Evolutionary conservation across 2,888 invertebrate genomes (phyloP), one percentile per base, ranked within the genome.

Genomic region (Tubulanus polymorphus): DNA sequence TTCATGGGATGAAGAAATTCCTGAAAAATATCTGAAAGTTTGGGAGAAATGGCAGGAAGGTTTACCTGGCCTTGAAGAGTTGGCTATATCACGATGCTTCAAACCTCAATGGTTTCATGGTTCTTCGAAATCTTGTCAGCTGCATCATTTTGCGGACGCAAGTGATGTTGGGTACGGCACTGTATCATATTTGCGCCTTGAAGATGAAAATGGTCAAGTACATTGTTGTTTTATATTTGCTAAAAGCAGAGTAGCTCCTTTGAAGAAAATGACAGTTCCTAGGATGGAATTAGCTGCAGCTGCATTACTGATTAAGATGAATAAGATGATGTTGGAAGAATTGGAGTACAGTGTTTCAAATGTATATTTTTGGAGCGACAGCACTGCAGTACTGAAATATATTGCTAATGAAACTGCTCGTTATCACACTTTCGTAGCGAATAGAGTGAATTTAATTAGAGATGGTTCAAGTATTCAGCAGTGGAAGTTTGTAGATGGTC

Each of bases 131-230:
- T 28, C 51, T 6, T 53, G 53, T 27, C 47, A 59, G 35, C 20
- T 59, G 2, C 57, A 61, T 52, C n/a, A 27, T 12, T 56, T 61
- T 47, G 51, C 56, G 8, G 61, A 61, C 41, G 58, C 58, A 2
- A 54, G 56, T 15, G 54, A 59, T 8, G 12, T 32, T 20, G 61
- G 54, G 6, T 55, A 55, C 26, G 59, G 55, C 3, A 35, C 26
- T 3, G 61, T 54, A 1, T 27, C 46, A n/a, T 61, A 61, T 28
- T 28, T 56, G 10, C 51, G 61, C 28, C 6, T 41, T 23, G 23
- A 41, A 15, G 41, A 41, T 5, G 6, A n/a, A n/a, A n/a, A n/a
- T 3, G 6, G 20, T 8, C 6, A 15, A 3, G 3, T 41, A 8
- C 15, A 41, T 15, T 20, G 41, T 41, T 20, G 41, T 41, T 23